A percentile compares a stretch with the other conserved stretches of the same genome.
These are phyloP conservation scores for Lycophotia porphyrea DNA, from an alignment of 2,888 invertebrate genomes.

Conservation along the genomic window DNA sequence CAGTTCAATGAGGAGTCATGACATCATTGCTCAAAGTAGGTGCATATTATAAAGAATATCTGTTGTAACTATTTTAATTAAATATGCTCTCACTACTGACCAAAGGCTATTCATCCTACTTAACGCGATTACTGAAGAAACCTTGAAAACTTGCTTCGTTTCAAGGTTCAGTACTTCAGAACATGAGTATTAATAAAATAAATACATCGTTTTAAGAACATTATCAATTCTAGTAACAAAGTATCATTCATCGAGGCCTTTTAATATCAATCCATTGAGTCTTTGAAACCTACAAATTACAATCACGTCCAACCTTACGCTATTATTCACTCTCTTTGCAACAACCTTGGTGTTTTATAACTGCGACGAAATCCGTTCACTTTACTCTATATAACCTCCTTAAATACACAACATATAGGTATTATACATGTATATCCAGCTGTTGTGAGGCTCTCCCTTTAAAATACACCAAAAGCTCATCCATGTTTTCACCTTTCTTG, in stretches of 20 bases:
- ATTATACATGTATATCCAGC: background rate
- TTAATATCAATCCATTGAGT: slow-evolving; percentile 30
- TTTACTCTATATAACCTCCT: slow-evolving; percentile 15
- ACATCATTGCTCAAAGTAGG: slow-evolving; percentile 1
- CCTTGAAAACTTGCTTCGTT: slow-evolving; percentile 12
- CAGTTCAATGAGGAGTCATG: background rate
- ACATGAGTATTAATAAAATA: background rate
- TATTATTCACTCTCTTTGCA: slow-evolving; percentile 54
- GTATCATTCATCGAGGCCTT: slow-evolving; percentile 11
- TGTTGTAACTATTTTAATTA: slow-evolving; percentile 2
- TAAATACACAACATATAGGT: background rate
- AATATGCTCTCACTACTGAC: background rate
- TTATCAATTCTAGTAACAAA: background rate
- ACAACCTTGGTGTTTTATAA: slow-evolving; percentile 60
- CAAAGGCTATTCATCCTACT: background rate
- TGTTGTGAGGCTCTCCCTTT: background rate
- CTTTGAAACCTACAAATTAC: slow-evolving; percentile 42
- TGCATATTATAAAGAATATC: background rate
- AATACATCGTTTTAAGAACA: background rate
- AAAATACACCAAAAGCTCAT: background rate
- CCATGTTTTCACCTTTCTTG: background rate
- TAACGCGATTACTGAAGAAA: background rate
- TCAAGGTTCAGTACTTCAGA: background rate
- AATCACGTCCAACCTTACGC: slow-evolving; percentile 33
- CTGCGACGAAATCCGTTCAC: slow-evolving; percentile 57